Evolutionary conservation across 2,113 vertebrate species (phyloP).

Genomic region (Pantherophis guttatus): DNA sequence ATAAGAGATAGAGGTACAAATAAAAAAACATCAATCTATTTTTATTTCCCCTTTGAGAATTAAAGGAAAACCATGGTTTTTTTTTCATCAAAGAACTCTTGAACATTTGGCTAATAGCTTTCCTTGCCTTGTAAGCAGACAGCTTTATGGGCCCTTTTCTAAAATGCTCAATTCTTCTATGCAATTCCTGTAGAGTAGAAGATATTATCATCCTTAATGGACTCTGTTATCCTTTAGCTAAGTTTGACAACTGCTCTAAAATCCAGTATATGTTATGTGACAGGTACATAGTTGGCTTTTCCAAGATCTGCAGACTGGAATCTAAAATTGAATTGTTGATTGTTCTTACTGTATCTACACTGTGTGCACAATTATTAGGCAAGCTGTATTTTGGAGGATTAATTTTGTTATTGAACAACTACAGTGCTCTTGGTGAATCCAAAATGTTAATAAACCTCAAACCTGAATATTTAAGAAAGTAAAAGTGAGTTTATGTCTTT

Average conservation of each 20-base stretch:
- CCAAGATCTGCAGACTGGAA: neutral
- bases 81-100: conserved; percentile 11
- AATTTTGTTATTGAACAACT: no score
- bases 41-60: conserved; percentile 2
- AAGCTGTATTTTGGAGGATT: no score
- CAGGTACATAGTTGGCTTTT: neutral
- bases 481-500: no score
- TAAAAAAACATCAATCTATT: conserved; percentile 2
- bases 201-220: no score
- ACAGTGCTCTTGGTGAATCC: no score
- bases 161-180: neutral
- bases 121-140: conserved; percentile 1
- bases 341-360: neutral
- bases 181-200: no score
- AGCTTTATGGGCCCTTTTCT: conserved; percentile 1
- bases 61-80: neutral
- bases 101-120: conserved; percentile 37
- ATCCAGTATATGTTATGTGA: neutral
- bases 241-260: neutral
- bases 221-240: no score
- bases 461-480: no score
- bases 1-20: conserved; percentile 20
- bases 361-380: no score
- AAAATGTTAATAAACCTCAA: no score
- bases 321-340: neutral